Evolutionary conservation across 2,797 vertebrate species (phyloP), one percentile per base, ranked within the genome.

Genomic region (Morelia viridis): DNA sequence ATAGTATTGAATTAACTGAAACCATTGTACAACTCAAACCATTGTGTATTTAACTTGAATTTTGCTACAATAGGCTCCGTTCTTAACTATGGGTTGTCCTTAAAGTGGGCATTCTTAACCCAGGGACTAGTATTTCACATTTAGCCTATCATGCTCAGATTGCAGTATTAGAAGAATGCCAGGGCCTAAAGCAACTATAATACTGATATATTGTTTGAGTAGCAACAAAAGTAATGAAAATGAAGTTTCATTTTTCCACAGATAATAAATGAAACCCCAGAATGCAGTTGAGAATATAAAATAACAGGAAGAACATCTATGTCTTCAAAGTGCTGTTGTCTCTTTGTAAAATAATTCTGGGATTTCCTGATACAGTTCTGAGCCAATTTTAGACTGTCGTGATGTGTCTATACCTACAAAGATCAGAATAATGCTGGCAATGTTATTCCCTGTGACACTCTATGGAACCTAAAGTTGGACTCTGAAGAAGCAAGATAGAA

Each of bases 181-280:
- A 3, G 53, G 58, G 26, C 89, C 87, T 93, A 83, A 93, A 93
- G 92, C 76, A 91, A 22, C 83, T 28, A n/a, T 28, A 90, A 41
- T 2, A 65, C 24, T 61, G 24, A 19, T 17, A 91, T 85, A 91
- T 89, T 89, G 41, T 88, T 0, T 57, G 92, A 57, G 22, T 93
- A 61, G 24, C 71, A 15, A 24, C 28, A 87, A 35, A 35, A 93
- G 85, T 46, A 71, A 50, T 88, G 91, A 95, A 91, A 61, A 93
- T 3, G 84, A 68, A 26, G 0, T 2, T 93, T 65, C 22, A 7
- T 0, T 0, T 5, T 92, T 83, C 60, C 89, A 56, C 50, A 85
- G 76, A 76, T 17, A 41, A 94, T 90, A n/a, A 85, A 1, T 93
- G n/a, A 90, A 87, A 91, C 84, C 9, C 64, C 13, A 6, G 15